Base-by-base conservation (phyloP, 2,797 vertebrate species). In the Odontamblyopus lacepedii region DNA sequence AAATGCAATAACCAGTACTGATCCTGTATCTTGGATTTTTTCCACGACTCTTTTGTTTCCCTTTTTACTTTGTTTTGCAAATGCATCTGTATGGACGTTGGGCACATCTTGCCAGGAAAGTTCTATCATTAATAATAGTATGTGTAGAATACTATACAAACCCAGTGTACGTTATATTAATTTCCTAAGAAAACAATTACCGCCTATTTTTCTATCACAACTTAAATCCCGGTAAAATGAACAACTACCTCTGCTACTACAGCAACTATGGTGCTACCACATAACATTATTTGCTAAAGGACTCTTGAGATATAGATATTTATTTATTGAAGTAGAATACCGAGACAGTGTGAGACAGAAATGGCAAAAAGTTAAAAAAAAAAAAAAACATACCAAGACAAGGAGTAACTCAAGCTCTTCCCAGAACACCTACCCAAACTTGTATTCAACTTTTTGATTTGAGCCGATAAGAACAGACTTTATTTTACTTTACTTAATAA, bases 391-490 rank as follows among this genome's bases (percentile, higher is more conserved):
- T 59, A 19, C 56, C 56, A 59, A 48, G 44, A 15, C 44, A 48
- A 48, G 44, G 13, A 15, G 44, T 48, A 48, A 48, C 44, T 15
- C 0, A 16, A 48, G 12, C 3, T 4, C 4, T 48, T 15, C 13
- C 44, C 15, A 15, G 3, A 13, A 13, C 13, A 48, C 4, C 44
- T 15, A 48, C 44, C 26, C 29, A 61, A 32, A 61, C 59, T 7
- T 61, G 59, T 32, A 6, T 18, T 61, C 6, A 66, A 73, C 56
- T 70, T 79, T 35, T 73, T 53, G 2, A 53, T 13, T 12, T 80
- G 77, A 85, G 79, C 41, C 0, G 13, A 48, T 9, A 38, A 38
- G 35, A 38, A 38, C 35, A 9, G 8, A 38, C 35, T 38, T 44
- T 44, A 12, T 12, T 13, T 41, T 2, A 41, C 12, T 44, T 48